phyloP scores from a whole-genome alignment of 2,113 vertebrate species.

The Amphilophus citrinellus region DNA sequence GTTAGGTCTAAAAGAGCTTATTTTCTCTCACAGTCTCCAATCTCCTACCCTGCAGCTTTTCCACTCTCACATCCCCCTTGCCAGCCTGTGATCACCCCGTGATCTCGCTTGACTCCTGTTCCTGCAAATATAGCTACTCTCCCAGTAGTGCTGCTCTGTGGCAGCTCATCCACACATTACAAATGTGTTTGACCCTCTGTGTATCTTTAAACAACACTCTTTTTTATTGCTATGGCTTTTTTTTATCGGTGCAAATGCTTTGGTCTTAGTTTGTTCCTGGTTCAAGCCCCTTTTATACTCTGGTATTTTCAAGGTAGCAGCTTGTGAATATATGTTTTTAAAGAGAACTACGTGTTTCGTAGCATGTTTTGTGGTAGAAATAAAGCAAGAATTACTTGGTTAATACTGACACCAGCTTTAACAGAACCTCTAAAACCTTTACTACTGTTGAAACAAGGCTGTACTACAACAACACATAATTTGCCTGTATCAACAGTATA shows the following conservation, averaged over 20 bases:
- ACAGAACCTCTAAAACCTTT: not conserved
- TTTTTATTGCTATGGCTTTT: not conserved
- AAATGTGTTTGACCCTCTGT: constrained; percentile 57
- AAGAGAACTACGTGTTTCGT: not conserved
- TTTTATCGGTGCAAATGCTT: not conserved
- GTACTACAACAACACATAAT: not conserved
- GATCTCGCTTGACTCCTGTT: constrained; percentile 43
- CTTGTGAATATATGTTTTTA: not conserved
- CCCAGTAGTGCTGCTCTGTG: constrained; percentile 36
- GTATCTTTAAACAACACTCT: constrained; percentile 29
- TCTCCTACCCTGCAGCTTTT: not conserved
- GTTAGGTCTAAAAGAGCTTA: not conserved
- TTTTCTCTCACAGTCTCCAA: not conserved
- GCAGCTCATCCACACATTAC: constrained; percentile 55
- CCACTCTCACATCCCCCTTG: constrained; percentile 22
- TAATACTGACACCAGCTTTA: not conserved
- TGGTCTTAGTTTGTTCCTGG: not conserved
- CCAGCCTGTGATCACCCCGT: constrained; percentile 40
- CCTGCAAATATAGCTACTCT: constrained; percentile 42
- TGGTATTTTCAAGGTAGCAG: not conserved
- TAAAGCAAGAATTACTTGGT: not conserved
- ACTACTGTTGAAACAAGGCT: not conserved
- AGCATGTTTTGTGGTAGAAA: not conserved
- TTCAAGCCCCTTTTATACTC: not conserved
- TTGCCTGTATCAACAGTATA: not conserved